Percentiles rank a stretch among this genome's conserved stretches.
Conservation (phyloP, 53 echinoderm and acorn worm genomes). For the Echinarachnius parma region DNA sequence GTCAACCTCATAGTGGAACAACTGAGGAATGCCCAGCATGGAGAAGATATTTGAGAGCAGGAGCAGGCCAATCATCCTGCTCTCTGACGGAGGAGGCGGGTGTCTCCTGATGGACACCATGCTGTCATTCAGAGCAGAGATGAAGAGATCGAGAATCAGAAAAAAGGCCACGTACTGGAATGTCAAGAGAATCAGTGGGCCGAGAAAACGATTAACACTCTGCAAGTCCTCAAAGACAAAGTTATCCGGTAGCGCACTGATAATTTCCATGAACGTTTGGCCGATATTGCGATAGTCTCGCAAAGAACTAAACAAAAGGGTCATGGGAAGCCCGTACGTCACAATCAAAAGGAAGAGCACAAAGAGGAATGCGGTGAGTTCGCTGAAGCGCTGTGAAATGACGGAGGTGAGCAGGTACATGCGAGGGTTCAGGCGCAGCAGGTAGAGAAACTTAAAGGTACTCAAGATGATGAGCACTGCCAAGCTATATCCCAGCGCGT, state of each 20-base stretch:
- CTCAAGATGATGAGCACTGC: slow-evolving; percentile 74
- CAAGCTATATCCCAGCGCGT: slow-evolving; percentile 50
- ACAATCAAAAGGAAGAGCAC: slow-evolving; percentile 49
- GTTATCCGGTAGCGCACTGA: slow-evolving; percentile 65
- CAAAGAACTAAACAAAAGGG: slow-evolving; percentile 54
- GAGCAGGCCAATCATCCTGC: slow-evolving; percentile 59
- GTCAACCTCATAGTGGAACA: slow-evolving; percentile 15
- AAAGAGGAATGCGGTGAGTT: slow-evolving; percentile 51
- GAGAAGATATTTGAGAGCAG: slow-evolving; percentile 77
- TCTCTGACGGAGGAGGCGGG: slow-evolving; percentile 67
- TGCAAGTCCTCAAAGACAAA: slow-evolving; percentile 53
- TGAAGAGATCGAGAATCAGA: slow-evolving; percentile 64
- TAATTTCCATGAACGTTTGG: slow-evolving; percentile 56
- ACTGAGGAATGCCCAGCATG: slow-evolving; percentile 63
- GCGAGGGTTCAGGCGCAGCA: slow-evolving; percentile 78
- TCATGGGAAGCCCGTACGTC: slow-evolving; percentile 56
- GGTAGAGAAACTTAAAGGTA: slow-evolving; percentile 72
- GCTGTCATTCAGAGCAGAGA: slow-evolving; percentile 61
- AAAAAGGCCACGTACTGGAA: slow-evolving; percentile 51
- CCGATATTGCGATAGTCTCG: slow-evolving; percentile 47
- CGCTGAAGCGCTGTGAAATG: slow-evolving; percentile 37
- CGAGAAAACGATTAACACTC: slow-evolving; percentile 31
- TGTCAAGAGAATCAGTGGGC: slow-evolving; percentile 52
- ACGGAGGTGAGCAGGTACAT: slow-evolving; percentile 85
- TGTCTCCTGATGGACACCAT: slow-evolving; percentile 56